These are phyloP conservation scores for Bombus difficillimus DNA, from an alignment of 1,140 invertebrate genomes.

Conservation along the genomic window DNA sequence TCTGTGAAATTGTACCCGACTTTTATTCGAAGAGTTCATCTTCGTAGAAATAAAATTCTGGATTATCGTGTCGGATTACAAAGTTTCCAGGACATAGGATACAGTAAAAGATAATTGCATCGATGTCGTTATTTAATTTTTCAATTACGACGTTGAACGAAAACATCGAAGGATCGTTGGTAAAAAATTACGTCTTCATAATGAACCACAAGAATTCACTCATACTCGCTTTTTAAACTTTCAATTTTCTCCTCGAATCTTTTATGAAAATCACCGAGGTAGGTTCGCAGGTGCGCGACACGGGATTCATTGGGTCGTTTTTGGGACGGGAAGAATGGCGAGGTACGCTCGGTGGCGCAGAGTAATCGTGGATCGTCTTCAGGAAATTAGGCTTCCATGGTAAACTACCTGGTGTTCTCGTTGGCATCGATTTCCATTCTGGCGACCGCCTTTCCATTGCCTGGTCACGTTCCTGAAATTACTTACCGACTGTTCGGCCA, in stretches of 20 bases:
- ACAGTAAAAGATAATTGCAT: too few relatives aligned
- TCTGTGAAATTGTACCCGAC: background rate
- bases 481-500: slow-evolving; percentile 59
- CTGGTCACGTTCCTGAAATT: slow-evolving; percentile 55
- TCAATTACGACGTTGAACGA: background rate
- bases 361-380: slow-evolving; percentile 25
- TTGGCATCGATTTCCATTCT: slow-evolving; percentile 56
- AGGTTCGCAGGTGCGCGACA: background rate
- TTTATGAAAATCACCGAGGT: background rate
- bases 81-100: too few relatives aligned
- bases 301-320: background rate
- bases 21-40: background rate
- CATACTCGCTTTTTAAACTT: background rate
- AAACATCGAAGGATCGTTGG: background rate
- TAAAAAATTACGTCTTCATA: background rate
- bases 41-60: background rate
- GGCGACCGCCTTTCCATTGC: slow-evolving; percentile 46
- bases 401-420: slow-evolving; percentile 50
- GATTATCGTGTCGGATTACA: too few relatives aligned
- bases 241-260: background rate
- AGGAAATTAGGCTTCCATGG: slow-evolving; percentile 54
- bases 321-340: background rate
- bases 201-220: background rate
- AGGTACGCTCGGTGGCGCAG: background rate
- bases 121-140: background rate